Percentiles rank a stretch among this genome's conserved stretches.
Evolutionary conservation across 2,113 vertebrate genomes (phyloP).

Genomic region (Lepus europaeus): DNA sequence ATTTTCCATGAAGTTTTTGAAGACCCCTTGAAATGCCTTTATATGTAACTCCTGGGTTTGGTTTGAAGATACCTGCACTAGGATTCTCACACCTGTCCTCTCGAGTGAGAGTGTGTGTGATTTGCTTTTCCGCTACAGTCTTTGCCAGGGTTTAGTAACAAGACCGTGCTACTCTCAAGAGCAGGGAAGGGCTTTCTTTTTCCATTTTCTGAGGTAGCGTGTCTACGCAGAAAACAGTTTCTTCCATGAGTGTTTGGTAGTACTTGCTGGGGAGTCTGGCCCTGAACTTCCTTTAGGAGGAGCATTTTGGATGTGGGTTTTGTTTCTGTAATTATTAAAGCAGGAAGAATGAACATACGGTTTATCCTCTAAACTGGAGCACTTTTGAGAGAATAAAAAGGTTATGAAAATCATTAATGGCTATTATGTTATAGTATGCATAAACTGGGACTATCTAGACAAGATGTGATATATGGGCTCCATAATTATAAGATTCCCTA

Average conservation of each 20-base stretch:
- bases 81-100: not conserved
- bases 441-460: not conserved
- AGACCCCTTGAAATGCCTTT: no score
- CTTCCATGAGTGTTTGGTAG: not conserved
- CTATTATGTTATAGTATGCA: not conserved
- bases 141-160: constrained; percentile 31
- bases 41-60: not conserved
- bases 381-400: constrained; percentile 36
- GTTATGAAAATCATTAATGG: constrained; percentile 47
- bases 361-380: constrained; percentile 48
- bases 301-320: constrained; percentile 53
- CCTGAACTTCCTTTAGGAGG: not conserved
- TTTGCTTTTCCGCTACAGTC: constrained; percentile 16
- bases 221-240: not conserved
- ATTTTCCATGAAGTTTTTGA: no score
- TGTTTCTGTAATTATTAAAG: constrained; percentile 54
- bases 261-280: constrained; percentile 1
- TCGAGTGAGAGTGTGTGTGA: not conserved
- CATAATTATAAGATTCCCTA: not conserved
- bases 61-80: not conserved
- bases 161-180: not conserved
- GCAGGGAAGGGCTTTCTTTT: not conserved
- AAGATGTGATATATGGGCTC: not conserved
- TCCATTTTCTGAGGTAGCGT: not conserved
- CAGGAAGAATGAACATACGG: constrained; percentile 37